These are phyloP conservation scores for Natator depressus DNA, from an alignment of 2,113 vertebrate species.

Conservation along the genomic window DNA sequence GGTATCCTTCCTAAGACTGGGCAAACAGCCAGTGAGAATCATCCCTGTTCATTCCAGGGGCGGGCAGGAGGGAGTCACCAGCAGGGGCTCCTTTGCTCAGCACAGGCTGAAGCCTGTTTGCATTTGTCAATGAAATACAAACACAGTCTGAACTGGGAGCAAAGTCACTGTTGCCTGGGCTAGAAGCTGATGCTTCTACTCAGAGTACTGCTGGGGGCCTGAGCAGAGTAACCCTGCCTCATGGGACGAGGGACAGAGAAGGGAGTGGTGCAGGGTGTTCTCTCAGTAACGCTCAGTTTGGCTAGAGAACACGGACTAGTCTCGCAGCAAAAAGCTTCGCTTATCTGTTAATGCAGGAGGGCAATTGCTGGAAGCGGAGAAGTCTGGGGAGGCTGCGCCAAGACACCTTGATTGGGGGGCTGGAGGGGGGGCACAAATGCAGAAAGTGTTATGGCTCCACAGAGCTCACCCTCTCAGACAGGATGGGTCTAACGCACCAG, in stretches of 20 bases:
- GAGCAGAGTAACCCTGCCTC: not conserved
- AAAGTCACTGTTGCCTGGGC: not conserved
- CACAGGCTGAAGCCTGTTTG: not conserved
- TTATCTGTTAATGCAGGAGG: not conserved
- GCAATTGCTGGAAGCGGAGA: not conserved
- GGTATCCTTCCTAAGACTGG: not conserved
- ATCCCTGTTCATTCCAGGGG: not conserved
- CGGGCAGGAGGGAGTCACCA: not conserved
- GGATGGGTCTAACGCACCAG: not conserved
- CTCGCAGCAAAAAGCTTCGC: not conserved
- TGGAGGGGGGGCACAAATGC: not conserved
- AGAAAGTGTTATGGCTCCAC: not conserved
- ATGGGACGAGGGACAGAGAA: not conserved
- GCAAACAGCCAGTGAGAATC: not conserved
- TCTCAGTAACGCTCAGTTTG: not conserved
- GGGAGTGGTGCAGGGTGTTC: not conserved
- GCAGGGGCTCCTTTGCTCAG: not conserved
- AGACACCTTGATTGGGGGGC: too few relatives aligned
- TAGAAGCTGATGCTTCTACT: not conserved
- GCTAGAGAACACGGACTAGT: not conserved
- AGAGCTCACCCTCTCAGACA: not conserved
- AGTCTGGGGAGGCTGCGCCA: not conserved
- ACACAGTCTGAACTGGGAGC: not conserved
- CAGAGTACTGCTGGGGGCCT: not conserved
- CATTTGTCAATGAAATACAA: not conserved